Base-by-base conservation (phyloP, 2,797 vertebrate species). In the Betta splendens region DNA sequence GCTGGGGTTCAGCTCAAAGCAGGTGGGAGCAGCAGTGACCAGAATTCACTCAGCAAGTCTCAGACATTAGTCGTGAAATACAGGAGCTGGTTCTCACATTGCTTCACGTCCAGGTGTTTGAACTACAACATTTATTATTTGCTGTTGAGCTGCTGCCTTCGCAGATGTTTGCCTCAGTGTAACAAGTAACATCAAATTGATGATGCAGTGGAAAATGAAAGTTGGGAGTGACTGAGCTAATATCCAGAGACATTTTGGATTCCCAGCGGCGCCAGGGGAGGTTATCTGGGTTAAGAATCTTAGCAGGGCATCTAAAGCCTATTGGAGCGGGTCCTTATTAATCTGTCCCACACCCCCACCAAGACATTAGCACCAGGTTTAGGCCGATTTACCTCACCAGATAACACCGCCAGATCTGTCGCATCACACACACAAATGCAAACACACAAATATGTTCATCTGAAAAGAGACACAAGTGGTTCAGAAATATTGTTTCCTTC, bases 211-310 rank as follows among this genome's bases (percentile, higher is more conserved):
- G 62, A 60, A 81, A 81, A 59, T 64, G 33, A 81, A 70, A 69
- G 65, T 76, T 75, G 59, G 54, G 60, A 75, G 53, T 61, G 66
- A 67, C 73, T 58, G 46, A 50, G 7, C 72, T 51, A 7, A 69
- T 64, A 57, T 72, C 80, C 72, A 55, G 77, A 70, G 73, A 81
- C 83, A 78, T 83, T 85, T 81, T 77, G 59, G 72, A 78, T 78
- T 66, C 63, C 31, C 63, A 26, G 69, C 36, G 78, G 89, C 90
- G 93, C 93, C 90, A 92, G 87, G 84, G 84, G 90, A 93, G 92
- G 91, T 92, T 95, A 94, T 93, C 89, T 87, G 90, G 93, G 94
- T 95, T 95, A 95, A 96, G 94, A 94, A 93, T 93, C 94, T 96
- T 95, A 96, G 90, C 91, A 76, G 57, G 80, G 87, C 82, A 63